These are phyloP conservation scores for Geodia barretti DNA, from an alignment of 37 sponge, comb jelly and placozoan genomes.

Conservation along the genomic window DNA sequence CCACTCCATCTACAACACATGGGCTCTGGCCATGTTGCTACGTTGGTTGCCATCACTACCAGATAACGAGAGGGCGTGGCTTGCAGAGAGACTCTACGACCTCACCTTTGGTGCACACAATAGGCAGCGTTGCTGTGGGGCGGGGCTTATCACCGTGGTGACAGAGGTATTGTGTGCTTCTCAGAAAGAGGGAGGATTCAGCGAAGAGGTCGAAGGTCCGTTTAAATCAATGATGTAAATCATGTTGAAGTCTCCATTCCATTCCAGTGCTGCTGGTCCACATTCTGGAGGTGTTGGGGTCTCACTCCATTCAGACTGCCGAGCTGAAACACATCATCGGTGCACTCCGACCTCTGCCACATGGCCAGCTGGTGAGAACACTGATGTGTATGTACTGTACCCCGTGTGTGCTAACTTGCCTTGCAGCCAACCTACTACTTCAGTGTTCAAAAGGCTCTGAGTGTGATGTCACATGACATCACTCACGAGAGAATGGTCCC, in stretches of 20 bases:
- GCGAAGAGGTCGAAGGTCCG: conserved; percentile 69
- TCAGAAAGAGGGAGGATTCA: conserved; percentile 46
- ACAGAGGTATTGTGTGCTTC: conserved; percentile 48
- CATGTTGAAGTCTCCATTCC: neutral
- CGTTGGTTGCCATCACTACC: conserved; percentile 41
- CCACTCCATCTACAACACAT: conserved; percentile 29
- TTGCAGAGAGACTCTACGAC: conserved; percentile 37
- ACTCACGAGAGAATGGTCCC: conserved; percentile 28
- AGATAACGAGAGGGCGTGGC: conserved; percentile 24
- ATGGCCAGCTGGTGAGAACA: conserved; percentile 27
- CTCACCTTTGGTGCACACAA: conserved; percentile 49
- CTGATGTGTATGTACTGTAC: neutral
- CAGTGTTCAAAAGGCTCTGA: conserved; percentile 45
- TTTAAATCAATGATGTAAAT: neutral
- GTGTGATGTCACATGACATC: conserved; percentile 37
- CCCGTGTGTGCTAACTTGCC: neutral
- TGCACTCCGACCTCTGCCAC: conserved; percentile 51
- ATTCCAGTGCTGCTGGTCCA: conserved; percentile 55
- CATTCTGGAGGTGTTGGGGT: conserved; percentile 66
- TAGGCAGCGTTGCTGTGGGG: conserved; percentile 74
- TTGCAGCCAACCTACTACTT: conserved; percentile 67
- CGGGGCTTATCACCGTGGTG: conserved; percentile 49
- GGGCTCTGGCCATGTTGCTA: conserved; percentile 37
- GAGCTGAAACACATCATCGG: conserved; percentile 79
- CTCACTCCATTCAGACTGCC: conserved; percentile 67